Evolutionary conservation across 2,888 invertebrate genomes (phyloP), one percentile per base, ranked within the genome.

Genomic region (Perizoma flavofasciatum): DNA sequence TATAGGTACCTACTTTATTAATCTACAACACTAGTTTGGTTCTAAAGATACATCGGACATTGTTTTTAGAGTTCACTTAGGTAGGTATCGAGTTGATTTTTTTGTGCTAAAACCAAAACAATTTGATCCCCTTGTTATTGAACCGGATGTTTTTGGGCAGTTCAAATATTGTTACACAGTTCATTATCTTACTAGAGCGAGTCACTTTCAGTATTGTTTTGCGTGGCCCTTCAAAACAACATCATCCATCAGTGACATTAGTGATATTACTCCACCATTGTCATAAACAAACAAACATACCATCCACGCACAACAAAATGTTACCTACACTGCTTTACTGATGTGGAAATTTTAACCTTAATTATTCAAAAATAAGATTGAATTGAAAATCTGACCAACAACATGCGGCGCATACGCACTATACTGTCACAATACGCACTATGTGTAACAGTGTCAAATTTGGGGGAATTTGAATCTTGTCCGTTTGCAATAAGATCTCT

Each of bases 231-330:
- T 22, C 22, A 22, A 22, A 51, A 52, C 49, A 58, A 41, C 51
- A 55, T 45, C 54, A 62, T 62, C 58, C 55, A 58, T 59, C 58
- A 58, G 51, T 35, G 10, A 45, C 49, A 62, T 55, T 58, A 62
- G n/a, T n/a, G n/a, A n/a, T n/a, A n/a, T n/a, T n/a, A n/a, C n/a
- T n/a, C n/a, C n/a, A n/a, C n/a, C n/a, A 48, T 10, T 5, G 37
- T 55, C 47, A 37, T 37, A 50, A 55, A 49, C 55, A 51, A 55
- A 59, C 49, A 58, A 58, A 62, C 61, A 55, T 51, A 43, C 41
- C 45, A 49, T 34, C 34, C 34, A 53, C 40, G 6, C 1, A 8
- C 8, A 9, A 40, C 40, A 2, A 22, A 22, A 37, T 37, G 37
- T 7, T 37, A 37, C 5, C 37, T 22, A 37, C 37, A 37, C 37